Percentiles rank a stretch among this genome's conserved stretches.
Evolutionary conservation across 2,797 vertebrate genomes (phyloP).

Genomic region (Fundulus diaphanus): DNA sequence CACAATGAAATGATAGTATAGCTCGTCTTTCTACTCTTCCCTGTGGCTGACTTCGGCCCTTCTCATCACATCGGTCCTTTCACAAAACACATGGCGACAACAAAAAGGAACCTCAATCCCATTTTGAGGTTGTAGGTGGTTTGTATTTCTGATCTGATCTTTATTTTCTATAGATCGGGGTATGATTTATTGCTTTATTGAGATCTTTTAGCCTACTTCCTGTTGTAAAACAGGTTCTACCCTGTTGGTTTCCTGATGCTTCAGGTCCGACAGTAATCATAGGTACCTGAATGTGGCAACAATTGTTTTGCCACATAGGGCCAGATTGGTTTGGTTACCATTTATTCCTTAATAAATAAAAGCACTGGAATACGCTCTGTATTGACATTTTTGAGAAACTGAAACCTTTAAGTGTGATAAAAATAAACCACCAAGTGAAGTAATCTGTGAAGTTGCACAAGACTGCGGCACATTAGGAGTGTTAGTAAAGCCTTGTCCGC

Average conservation of each 20-base stretch:
- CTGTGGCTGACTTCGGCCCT: too few species aligned
- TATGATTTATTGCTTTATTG: background rate
- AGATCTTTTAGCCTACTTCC: background rate
- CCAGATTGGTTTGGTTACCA: too few species aligned
- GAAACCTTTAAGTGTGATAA: background rate
- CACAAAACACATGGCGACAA: background rate
- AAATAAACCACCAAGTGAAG: background rate
- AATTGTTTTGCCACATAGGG: too few species aligned
- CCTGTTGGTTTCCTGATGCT: background rate
- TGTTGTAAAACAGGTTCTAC: background rate
- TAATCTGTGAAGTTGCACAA: background rate
- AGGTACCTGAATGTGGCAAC: background rate
- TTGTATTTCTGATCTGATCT: background rate
- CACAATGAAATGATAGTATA: background rate
- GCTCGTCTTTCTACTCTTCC: background rate
- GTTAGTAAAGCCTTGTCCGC: background rate
- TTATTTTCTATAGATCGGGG: background rate
- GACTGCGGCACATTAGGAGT: background rate
- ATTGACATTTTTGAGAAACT: background rate
- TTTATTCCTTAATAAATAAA: too few species aligned
- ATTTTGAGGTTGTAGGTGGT: background rate
- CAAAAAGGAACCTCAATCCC: background rate
- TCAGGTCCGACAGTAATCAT: background rate
- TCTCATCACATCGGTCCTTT: too few species aligned
- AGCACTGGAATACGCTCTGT: too few species aligned